Evolutionary conservation across 2,888 invertebrate genomes (phyloP).

Genomic region (Ichneumon xanthorius): DNA sequence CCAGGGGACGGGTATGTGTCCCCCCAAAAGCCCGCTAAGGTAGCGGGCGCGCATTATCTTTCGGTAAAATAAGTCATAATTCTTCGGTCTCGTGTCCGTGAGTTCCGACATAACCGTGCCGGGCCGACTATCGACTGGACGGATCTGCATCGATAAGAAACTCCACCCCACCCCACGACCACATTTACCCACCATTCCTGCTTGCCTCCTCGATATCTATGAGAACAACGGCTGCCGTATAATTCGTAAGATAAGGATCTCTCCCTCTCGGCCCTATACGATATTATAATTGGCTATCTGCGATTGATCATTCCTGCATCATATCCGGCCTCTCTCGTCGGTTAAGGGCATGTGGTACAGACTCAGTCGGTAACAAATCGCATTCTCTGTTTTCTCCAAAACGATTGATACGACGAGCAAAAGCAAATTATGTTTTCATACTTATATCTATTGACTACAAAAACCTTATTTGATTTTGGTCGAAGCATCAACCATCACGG

Average conservation of each 20-base stretch:
- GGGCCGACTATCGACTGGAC: constrained; percentile 56
- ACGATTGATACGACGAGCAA: too few relatives aligned
- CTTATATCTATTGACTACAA: too few relatives aligned
- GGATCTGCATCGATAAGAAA: constrained; percentile 70
- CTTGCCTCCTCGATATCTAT: constrained; percentile 59
- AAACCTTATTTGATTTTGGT: too few relatives aligned
- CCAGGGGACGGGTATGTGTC: constrained; percentile 30
- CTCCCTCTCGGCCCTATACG: constrained; percentile 44
- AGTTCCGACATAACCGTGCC: constrained; percentile 68
- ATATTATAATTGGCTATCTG: constrained; percentile 64
- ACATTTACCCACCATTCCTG: constrained; percentile 34
- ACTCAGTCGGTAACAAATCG: too few relatives aligned
- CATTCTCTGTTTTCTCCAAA: too few relatives aligned
- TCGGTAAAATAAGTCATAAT: constrained; percentile 76
- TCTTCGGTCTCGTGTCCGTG: constrained; percentile 76
- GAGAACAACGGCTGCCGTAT: constrained; percentile 71
- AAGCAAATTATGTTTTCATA: too few relatives aligned
- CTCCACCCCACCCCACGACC: constrained; percentile 56
- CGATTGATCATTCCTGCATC: constrained; percentile 63
- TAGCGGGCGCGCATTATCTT: constrained; percentile 67
- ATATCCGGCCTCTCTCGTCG: constrained; percentile 45
- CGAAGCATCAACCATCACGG: too few relatives aligned
- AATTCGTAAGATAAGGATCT: constrained; percentile 72
- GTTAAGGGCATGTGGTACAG: not conserved
- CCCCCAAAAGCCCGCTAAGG: constrained; percentile 57